Conservation (phyloP, 2,797 vertebrate species). For the Botia almorhae region DNA sequence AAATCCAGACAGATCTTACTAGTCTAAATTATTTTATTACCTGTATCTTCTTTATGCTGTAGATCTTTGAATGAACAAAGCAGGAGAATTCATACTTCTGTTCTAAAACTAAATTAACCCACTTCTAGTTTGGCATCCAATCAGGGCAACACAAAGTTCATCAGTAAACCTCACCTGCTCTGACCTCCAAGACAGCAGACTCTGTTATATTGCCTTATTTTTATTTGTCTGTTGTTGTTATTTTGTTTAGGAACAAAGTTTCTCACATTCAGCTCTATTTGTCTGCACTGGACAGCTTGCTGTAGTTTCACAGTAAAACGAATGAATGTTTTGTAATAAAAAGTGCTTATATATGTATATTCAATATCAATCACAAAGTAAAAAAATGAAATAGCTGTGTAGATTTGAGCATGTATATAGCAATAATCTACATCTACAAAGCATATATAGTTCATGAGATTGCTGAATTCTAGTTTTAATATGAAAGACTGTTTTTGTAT, state of each 20-base stretch:
- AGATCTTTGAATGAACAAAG: neutral
- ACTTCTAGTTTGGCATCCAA: neutral
- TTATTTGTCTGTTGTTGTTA: slow-evolving; percentile 64
- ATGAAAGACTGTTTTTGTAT: slow-evolving; percentile 76
- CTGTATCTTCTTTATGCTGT: neutral
- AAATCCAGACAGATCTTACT: neutral
- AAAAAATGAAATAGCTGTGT: slow-evolving; percentile 31
- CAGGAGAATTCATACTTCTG: neutral
- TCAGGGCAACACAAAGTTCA: neutral
- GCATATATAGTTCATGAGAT: slow-evolving; percentile 52
- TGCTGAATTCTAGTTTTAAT: slow-evolving; percentile 60
- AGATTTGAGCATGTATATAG: slow-evolving; percentile 69
- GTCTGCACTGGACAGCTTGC: slow-evolving; percentile 61
- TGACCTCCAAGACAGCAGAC: neutral
- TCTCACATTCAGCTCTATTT: slow-evolving; percentile 67
- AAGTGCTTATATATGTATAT: neutral
- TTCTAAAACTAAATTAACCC: neutral
- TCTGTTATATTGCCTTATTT: slow-evolving; percentile 38
- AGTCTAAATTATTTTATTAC: slow-evolving; percentile 5
- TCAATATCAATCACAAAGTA: slow-evolving; percentile 8
- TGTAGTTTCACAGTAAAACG: slow-evolving; percentile 55
- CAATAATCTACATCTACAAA: slow-evolving; percentile 64
- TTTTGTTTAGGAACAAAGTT: slow-evolving; percentile 35
- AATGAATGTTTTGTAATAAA: neutral
- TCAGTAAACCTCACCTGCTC: neutral